Base-by-base conservation (phyloP, 2,888 invertebrate species). In the Hoplodrina blanda region DNA sequence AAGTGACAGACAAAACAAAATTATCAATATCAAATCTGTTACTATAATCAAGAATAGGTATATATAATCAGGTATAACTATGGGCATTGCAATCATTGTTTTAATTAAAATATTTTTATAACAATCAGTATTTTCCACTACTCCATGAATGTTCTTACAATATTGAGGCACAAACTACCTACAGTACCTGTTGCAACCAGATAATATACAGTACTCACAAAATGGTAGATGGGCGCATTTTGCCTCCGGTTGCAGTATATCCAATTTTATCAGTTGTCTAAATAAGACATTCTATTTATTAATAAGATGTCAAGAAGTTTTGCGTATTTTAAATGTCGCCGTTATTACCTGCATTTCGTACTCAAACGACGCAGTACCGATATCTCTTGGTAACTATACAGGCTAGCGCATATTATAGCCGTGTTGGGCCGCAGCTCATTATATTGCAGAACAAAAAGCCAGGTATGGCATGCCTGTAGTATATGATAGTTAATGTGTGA, bases 61-160 rank as follows among this genome's bases (percentile, higher is more conserved):
- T 2, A 13, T 37, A 33, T 25, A 25, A 25, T 25, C 25, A 25
- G 25, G 25, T 25, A 25, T 50, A 19, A 30, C 41, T 70, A 37
- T 15, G 50, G 55, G 33, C 41, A 68, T 46, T 62, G 33, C 33
- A 63, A 60, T 54, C 44, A 67, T 62, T 53, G 11, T 30, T 55
- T 57, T 59, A 33, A 62, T 54, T 62, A 19, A 33, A 72, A 37
- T 37, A 37, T 55, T 53, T 61, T 44, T 61, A 57, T 73, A 49
- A 71, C 46, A 56, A 75, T 55, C 46, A 8, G 50, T 20, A 56
- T 25, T 52, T 53, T 30, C 17, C 17, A 33, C 17, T 49, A 19
- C 33, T 66, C 25, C 17, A 60, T 56, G 20, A 25, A 78, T 73
- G 33, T 56, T 64, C 64, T 72, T 71, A 80, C 75, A 82, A 67